Evolutionary conservation across 1,140 invertebrate genomes (phyloP).

Genomic region (Cydia fagiglandana): DNA sequence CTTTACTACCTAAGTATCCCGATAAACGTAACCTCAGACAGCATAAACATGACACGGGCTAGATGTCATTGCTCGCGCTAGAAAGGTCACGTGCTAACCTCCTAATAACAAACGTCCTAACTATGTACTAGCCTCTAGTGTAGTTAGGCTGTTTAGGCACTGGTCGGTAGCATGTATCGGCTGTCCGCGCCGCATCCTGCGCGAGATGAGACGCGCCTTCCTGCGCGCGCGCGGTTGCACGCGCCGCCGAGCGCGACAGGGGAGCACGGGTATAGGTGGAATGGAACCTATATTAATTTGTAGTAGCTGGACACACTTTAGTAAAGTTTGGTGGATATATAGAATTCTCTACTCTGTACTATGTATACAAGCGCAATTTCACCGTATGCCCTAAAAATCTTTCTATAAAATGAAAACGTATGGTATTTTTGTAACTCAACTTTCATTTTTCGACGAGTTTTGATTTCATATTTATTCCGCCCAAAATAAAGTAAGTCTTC

Average conservation of each 20-base stretch:
- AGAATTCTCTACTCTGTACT: no score
- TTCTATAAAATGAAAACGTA: no score
- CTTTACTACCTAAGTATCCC: background rate
- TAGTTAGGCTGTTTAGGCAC: background rate
- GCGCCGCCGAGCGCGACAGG: constrained; percentile 68
- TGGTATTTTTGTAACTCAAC: no score
- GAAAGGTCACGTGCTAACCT: background rate
- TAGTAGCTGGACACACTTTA: background rate
- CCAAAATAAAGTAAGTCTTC: no score
- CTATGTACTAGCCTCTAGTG: background rate
- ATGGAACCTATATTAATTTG: constrained; percentile 4
- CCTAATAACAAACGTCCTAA: background rate
- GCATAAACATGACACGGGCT: constrained; percentile 5
- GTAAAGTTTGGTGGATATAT: no score
- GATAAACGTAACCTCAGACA: background rate
- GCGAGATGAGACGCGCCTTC: constrained; percentile 76
- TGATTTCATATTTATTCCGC: no score
- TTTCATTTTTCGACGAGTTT: no score
- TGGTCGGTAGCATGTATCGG: background rate
- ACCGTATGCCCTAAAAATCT: no score
- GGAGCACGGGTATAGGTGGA: background rate
- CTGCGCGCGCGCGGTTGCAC: constrained; percentile 73
- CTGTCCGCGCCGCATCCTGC: constrained; percentile 55
- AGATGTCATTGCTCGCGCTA: constrained; percentile 9
- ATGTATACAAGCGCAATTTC: no score